These are phyloP conservation scores for Prochilodus magdalenae DNA, from an alignment of 2,113 vertebrate genomes.

Conservation along the genomic window DNA sequence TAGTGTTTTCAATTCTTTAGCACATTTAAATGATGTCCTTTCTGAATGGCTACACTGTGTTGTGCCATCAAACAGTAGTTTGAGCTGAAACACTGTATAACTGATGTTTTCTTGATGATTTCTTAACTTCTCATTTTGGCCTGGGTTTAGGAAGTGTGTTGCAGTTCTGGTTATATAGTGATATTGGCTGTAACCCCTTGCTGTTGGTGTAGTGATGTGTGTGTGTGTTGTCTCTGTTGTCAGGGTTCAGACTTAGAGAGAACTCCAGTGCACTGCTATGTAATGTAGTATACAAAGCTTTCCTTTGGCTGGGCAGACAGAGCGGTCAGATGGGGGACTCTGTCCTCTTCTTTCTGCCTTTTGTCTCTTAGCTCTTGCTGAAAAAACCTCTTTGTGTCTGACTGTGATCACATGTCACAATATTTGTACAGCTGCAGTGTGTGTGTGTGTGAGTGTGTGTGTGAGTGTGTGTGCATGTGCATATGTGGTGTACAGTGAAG, in stretches of 20 bases:
- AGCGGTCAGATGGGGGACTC: conserved; percentile 35
- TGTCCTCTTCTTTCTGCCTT: conserved; percentile 60
- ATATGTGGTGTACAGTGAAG: conserved; percentile 17
- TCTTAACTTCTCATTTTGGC: neutral
- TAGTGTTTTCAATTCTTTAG: too few species aligned
- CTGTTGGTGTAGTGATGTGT: neutral
- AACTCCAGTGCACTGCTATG: conserved; percentile 18
- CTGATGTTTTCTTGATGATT: too few species aligned
- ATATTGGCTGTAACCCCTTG: neutral
- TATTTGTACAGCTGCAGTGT: conserved; percentile 79
- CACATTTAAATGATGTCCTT: too few species aligned
- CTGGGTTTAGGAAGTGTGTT: neutral
- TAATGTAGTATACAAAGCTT: conserved; percentile 32
- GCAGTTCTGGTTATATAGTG: neutral
- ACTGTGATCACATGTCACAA: conserved; percentile 77
- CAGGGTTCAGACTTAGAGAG: conserved; percentile 10
- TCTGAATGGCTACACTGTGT: too few species aligned
- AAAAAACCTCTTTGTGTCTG: conserved; percentile 72
- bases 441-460: conserved; percentile 38
- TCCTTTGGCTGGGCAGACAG: conserved; percentile 33
- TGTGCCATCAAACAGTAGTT: too few species aligned
- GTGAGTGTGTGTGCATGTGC: conserved; percentile 11
- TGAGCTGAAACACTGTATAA: too few species aligned
- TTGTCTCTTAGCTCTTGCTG: conserved; percentile 60
- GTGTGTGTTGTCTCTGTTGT: conserved; percentile 30